A percentile compares a stretch with the other conserved stretches of the same genome.
Conservation (phyloP, 92 coral and sea anemone genomes). For the Diadumene lineata region DNA sequence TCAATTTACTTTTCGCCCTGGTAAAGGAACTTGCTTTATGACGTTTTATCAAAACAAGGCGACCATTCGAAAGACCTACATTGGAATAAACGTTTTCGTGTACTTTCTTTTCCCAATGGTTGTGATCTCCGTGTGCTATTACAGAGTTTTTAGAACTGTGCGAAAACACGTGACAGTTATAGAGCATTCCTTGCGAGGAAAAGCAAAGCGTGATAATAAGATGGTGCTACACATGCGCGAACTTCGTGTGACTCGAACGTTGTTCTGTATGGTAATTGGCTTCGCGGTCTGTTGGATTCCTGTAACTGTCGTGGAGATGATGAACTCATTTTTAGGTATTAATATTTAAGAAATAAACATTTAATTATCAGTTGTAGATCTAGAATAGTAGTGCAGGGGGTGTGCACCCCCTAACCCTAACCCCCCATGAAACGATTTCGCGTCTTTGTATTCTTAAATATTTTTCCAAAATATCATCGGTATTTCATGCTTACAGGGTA, state of each 20-base stretch:
- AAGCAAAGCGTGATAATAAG: not conserved
- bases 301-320: slow-evolving; percentile 34
- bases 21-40: slow-evolving; percentile 48
- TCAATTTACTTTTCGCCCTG: slow-evolving; percentile 39
- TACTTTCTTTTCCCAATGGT: slow-evolving; percentile 31
- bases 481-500: too few species aligned
- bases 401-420: too few species aligned
- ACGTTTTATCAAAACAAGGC: slow-evolving; percentile 19
- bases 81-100: slow-evolving; percentile 7
- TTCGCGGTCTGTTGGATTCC: slow-evolving; percentile 53
- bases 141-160: slow-evolving; percentile 30
- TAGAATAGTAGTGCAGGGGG: too few species aligned
- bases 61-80: slow-evolving; percentile 24
- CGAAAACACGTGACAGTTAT: slow-evolving; percentile 19
- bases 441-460: too few species aligned
- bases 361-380: too few species aligned
- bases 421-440: too few species aligned
- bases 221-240: slow-evolving; percentile 25
- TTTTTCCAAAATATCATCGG: too few species aligned
- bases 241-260: slow-evolving; percentile 39
- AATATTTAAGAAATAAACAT: too few species aligned
- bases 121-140: slow-evolving; percentile 35
- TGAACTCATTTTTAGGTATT: slow-evolving; percentile 31
- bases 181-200: not conserved
- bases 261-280: slow-evolving; percentile 40